phyloP scores from a whole-genome alignment of 1,140 invertebrate genomes.

The Rhyacophila brunnea region DNA sequence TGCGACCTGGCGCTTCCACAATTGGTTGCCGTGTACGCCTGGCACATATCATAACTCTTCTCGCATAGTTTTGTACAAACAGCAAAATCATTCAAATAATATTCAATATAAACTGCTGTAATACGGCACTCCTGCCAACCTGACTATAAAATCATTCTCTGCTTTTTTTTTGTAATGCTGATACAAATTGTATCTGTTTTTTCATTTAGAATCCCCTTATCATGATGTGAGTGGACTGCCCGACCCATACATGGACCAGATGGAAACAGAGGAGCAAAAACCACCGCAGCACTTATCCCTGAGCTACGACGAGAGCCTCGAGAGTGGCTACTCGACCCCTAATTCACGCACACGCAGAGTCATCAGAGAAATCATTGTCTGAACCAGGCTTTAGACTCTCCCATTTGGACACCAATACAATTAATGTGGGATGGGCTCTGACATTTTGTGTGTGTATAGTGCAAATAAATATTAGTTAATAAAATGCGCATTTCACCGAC shows the following conservation, averaged over 20 bases:
- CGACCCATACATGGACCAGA: slow-evolving; percentile 80
- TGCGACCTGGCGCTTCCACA: too few relatives aligned
- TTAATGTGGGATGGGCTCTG: slow-evolving; percentile 9
- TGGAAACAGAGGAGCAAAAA: slow-evolving; percentile 67
- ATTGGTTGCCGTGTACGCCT: too few relatives aligned
- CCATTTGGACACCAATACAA: slow-evolving; percentile 6
- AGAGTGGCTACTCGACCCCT: slow-evolving; percentile 90
- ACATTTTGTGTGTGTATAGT: slow-evolving; percentile 10
- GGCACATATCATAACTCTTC: too few relatives aligned
- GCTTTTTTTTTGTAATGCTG: too few relatives aligned
- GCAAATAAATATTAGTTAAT: slow-evolving; percentile 13
- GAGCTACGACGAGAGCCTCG: slow-evolving; percentile 87
- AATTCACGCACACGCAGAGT: slow-evolving; percentile 86
- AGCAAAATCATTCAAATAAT: too few relatives aligned
- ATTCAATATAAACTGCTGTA: too few relatives aligned
- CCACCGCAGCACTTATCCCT: slow-evolving; percentile 81
- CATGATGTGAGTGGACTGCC: slow-evolving; percentile 88
- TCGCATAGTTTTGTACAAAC: too few relatives aligned
- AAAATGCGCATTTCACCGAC: neutral
- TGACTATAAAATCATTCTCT: too few relatives aligned
- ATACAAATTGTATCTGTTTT: too few relatives aligned
- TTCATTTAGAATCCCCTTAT: slow-evolving; percentile 80
- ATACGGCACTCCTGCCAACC: too few relatives aligned
- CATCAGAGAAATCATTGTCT: slow-evolving; percentile 93
- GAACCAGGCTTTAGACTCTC: slow-evolving; percentile 47